Percentiles rank a stretch among this genome's conserved stretches.
Evolutionary conservation across 2,888 invertebrate genomes (phyloP).

Genomic region (Tribolium freemani): DNA sequence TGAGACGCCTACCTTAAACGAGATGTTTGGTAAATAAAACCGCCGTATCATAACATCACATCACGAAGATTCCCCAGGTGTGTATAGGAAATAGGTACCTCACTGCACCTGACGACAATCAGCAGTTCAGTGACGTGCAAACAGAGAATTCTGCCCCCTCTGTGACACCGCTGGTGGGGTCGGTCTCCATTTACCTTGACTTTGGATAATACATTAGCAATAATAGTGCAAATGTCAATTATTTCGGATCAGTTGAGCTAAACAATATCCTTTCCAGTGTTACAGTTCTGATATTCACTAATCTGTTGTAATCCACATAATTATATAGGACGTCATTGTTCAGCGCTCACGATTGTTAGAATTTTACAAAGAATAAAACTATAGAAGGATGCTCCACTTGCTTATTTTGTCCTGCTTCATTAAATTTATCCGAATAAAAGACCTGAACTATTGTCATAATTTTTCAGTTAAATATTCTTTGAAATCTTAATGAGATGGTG

Average conservation of each 20-base stretch:
- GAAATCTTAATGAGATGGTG: not conserved
- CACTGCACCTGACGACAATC: constrained; percentile 13
- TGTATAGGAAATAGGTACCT: not conserved
- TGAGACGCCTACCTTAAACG: not conserved
- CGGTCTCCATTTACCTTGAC: constrained; percentile 29
- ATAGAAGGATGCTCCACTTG: not conserved
- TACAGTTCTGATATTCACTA: not conserved
- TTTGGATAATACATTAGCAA: constrained; percentile 27
- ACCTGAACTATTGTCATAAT: not conserved
- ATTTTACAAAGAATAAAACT: not conserved
- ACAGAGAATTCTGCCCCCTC: constrained; percentile 31
- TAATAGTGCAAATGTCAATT: constrained; percentile 22
- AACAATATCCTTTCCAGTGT: not conserved
- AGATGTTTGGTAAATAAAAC: not conserved
- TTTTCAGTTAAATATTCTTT: not conserved
- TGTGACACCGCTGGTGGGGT: constrained; percentile 24
- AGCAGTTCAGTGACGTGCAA: constrained; percentile 19
- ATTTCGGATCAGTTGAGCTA: constrained; percentile 14
- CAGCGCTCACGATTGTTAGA: not conserved
- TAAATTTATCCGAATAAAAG: not conserved
- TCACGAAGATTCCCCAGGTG: constrained; percentile 21
- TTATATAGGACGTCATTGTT: not conserved
- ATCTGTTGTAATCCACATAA: constrained; percentile 7
- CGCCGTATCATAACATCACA: not conserved
- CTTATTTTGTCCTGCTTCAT: not conserved